These are phyloP conservation scores for Sinocyclocheilus anophthalmus DNA, from an alignment of 2,113 vertebrate species.

Conservation along the genomic window DNA sequence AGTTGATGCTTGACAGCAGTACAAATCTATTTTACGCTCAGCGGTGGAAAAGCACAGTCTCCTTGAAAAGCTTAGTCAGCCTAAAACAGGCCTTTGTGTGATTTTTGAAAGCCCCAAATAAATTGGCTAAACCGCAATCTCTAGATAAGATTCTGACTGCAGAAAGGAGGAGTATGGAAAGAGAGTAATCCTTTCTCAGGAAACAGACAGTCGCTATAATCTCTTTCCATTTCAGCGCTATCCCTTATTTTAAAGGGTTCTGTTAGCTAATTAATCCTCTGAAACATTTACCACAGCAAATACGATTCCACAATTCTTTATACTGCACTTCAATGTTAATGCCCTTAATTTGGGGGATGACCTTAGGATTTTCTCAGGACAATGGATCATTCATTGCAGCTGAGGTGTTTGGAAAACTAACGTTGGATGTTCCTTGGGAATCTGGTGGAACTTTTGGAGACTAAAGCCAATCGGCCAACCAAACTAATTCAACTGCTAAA, in stretches of 20 bases:
- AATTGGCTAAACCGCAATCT: constrained; percentile 67
- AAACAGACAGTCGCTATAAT: constrained; percentile 66
- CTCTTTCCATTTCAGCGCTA: constrained; percentile 64
- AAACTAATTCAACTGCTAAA: constrained; percentile 24
- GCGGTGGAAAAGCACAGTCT: constrained; percentile 62
- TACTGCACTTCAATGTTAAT: constrained; percentile 39
- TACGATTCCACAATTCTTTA: constrained; percentile 55
- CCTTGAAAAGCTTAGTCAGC: constrained; percentile 63
- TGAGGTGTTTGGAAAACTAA: constrained; percentile 27
- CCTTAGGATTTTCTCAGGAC: constrained; percentile 44
- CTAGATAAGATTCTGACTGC: constrained; percentile 65
- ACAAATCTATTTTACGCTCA: constrained; percentile 30
- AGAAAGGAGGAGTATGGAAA: constrained; percentile 53
- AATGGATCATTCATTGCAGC: constrained; percentile 48
- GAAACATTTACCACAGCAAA: constrained; percentile 60
- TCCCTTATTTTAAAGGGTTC: constrained; percentile 58
- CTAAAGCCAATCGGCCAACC: constrained; percentile 5
- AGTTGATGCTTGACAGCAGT: constrained; percentile 19
- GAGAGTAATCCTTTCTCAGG: constrained; percentile 68
- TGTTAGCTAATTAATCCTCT: constrained; percentile 67
- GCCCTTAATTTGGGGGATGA: constrained; percentile 41
- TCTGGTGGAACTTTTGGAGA: neutral
- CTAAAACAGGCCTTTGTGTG: constrained; percentile 64
- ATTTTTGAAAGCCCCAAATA: constrained; percentile 65
- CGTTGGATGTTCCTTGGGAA: constrained; percentile 12